These are phyloP conservation scores for Pollimyrus isidori DNA, from an alignment of 2,113 vertebrate species.

Conservation along the genomic window DNA sequence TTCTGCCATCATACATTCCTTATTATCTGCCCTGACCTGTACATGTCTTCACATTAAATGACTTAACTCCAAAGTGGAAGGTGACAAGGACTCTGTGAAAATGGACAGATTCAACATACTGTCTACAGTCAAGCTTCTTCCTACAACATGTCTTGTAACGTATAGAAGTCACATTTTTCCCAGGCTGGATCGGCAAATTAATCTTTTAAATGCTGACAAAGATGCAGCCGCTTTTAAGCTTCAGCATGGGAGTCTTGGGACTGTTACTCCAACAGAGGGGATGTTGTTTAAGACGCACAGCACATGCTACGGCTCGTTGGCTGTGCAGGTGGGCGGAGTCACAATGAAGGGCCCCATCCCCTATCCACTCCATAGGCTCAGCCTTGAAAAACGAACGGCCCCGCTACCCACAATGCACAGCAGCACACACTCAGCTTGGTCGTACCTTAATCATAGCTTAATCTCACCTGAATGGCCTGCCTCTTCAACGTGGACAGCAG, in stretches of 20 bases:
- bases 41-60: background rate
- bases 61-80: background rate
- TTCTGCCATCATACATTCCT: background rate
- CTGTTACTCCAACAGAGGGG: background rate
- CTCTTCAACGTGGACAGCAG: conserved; percentile 6
- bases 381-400: background rate
- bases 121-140: background rate
- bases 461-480: conserved; percentile 12
- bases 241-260: background rate
- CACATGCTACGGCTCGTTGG: background rate
- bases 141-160: background rate
- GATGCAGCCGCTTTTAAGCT: background rate
- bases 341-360: background rate
- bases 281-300: background rate
- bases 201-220: background rate
- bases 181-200: background rate
- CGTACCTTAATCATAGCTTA: background rate
- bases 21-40: background rate
- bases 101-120: background rate
- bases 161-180: background rate
- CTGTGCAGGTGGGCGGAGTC: background rate
- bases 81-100: background rate
- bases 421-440: background rate
- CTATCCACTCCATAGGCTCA: background rate
- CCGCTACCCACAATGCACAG: background rate